Conservation (phyloP, 2,888 invertebrate genomes). For the Diarsia mendica region DNA sequence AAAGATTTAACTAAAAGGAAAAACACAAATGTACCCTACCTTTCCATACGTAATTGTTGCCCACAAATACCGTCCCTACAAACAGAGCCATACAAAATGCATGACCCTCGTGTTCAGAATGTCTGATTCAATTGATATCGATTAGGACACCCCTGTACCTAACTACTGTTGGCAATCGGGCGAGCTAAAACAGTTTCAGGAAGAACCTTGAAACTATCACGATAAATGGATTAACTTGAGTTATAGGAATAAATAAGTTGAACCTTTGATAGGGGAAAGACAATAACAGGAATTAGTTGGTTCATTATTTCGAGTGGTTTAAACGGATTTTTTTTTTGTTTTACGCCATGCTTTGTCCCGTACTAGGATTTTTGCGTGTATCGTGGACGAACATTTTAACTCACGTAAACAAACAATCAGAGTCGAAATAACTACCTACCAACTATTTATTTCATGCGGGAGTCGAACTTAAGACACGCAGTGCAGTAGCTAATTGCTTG, state of each 20-base stretch:
- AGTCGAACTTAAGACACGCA: too few species aligned
- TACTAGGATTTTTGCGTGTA: too few species aligned
- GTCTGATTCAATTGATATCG: conserved; percentile 70
- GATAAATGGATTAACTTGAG: conserved; percentile 43
- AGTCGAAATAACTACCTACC: too few species aligned
- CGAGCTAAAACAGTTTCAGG: conserved; percentile 34
- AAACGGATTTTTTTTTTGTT: neutral
- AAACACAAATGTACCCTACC: neutral
- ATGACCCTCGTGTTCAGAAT: conserved; percentile 66
- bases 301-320: neutral
- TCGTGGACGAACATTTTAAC: too few species aligned
- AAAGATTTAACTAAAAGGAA: conserved; percentile 25
- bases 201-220: conserved; percentile 35
- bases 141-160: conserved; percentile 54
- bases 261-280: conserved; percentile 1
- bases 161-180: conserved; percentile 26
- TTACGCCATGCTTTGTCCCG: too few species aligned
- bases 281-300: conserved; percentile 17
- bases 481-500: too few species aligned
- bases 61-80: neutral
- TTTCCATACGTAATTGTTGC: conserved; percentile 9
- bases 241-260: conserved; percentile 9
- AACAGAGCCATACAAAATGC: conserved; percentile 70
- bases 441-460: too few species aligned
- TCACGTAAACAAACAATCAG: too few species aligned